Evolutionary conservation across 2,888 invertebrate genomes (phyloP).

Genomic region (Platycheirus albimanus): DNA sequence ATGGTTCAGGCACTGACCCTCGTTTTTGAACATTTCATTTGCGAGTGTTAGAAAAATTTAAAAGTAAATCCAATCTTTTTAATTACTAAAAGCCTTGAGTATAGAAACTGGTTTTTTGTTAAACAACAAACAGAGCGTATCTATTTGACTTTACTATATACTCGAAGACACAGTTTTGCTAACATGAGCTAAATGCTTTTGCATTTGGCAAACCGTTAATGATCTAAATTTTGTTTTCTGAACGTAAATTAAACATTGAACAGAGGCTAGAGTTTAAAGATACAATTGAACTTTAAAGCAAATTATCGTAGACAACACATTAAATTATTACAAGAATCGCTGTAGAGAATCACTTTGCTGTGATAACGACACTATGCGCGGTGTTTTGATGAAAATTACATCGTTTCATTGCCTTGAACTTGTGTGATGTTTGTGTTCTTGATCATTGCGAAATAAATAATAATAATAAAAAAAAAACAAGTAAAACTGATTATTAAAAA

Average conservation of each 20-base stretch:
- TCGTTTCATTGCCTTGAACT: neutral
- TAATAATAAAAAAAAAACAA: neutral
- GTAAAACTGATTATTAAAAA: too few species aligned
- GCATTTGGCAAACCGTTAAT: neutral
- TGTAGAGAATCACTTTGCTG: constrained; percentile 27
- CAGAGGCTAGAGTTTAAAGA: neutral
- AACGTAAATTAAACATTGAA: neutral
- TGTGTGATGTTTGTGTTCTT: neutral
- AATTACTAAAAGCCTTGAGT: neutral
- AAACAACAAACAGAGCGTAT: neutral
- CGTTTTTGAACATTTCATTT: too few species aligned
- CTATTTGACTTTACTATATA: neutral
- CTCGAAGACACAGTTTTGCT: neutral
- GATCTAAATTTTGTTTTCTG: neutral
- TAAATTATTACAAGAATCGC: neutral
- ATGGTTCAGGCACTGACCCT: too few species aligned
- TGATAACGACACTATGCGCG: neutral
- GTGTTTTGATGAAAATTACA: neutral
- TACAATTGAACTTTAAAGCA: neutral
- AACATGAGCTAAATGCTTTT: neutral
- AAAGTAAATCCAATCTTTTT: too few species aligned
- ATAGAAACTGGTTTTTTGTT: neutral
- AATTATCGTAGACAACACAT: neutral
- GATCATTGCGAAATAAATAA: neutral
- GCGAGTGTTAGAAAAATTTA: too few species aligned